Percentiles rank a stretch among this genome's conserved stretches.
These are phyloP conservation scores for Linepithema humile DNA, from an alignment of 1,140 invertebrate species.

Conservation along the genomic window DNA sequence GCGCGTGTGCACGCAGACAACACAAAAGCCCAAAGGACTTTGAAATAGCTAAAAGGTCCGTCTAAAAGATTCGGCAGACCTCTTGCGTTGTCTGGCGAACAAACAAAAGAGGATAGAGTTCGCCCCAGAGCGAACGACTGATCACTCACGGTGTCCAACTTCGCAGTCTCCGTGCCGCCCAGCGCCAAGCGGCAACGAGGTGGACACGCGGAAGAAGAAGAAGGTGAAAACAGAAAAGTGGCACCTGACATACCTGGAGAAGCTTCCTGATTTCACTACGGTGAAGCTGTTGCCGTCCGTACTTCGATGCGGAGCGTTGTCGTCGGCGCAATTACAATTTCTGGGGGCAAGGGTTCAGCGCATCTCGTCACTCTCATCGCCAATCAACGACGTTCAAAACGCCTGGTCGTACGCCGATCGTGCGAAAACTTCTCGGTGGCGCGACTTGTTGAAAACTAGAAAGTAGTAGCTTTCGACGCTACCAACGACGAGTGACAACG, in stretches of 20 bases:
- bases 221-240: background rate
- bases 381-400: constrained; percentile 10
- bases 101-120: background rate
- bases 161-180: background rate
- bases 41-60: background rate
- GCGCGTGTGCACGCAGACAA: constrained; percentile 9
- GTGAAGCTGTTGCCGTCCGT: background rate
- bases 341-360: background rate
- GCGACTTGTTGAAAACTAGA: background rate
- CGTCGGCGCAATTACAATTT: background rate
- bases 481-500: background rate
- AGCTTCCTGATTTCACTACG: constrained; percentile 4
- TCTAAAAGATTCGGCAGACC: background rate
- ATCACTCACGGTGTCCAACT: background rate
- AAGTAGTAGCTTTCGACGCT: background rate
- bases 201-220: background rate
- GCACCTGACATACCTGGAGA: background rate
- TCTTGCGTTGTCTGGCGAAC: background rate
- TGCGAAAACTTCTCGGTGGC: background rate
- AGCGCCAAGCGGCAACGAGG: constrained; percentile 1
- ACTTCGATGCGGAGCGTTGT: background rate
- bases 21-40: background rate
- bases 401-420: background rate
- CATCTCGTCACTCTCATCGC: background rate
- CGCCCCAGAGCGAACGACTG: background rate